Evolutionary conservation across 2,797 vertebrate genomes (phyloP).

Genomic region (Muraenolepis orangiensis): DNA sequence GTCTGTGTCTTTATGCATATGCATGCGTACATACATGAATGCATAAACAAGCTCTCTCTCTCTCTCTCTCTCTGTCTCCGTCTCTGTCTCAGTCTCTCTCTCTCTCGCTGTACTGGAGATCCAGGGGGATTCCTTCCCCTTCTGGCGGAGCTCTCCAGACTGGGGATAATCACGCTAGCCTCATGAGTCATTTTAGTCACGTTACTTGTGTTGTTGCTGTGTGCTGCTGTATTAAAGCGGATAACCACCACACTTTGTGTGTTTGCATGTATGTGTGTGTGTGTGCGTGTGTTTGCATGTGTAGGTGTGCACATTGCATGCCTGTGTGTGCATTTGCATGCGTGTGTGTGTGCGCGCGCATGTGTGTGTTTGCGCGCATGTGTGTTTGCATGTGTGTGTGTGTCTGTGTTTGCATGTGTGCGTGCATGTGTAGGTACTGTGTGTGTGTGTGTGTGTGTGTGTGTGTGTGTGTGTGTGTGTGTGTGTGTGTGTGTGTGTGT

Average conservation of each 20-base stretch:
- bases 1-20: background rate
- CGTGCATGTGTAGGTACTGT: too few species aligned
- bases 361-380: background rate
- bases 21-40: background rate
- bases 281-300: background rate
- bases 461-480: background rate
- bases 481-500: conserved; percentile 6
- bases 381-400: background rate
- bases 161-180: conserved; percentile 53
- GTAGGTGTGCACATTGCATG: background rate
- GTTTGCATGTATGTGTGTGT: background rate
- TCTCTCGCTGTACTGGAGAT: background rate
- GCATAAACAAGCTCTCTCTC: background rate
- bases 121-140: background rate
- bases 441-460: background rate
- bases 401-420: background rate
- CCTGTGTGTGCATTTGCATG: background rate
- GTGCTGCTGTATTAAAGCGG: background rate
- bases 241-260: background rate
- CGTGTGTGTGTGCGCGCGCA: background rate
- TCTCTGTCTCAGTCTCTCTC: too few species aligned
- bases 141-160: conserved; percentile 59
- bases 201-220: background rate
- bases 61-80: background rate
- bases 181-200: background rate